Base-by-base conservation (phyloP, 1,140 invertebrate species). In the Latrodectus geometricus region DNA sequence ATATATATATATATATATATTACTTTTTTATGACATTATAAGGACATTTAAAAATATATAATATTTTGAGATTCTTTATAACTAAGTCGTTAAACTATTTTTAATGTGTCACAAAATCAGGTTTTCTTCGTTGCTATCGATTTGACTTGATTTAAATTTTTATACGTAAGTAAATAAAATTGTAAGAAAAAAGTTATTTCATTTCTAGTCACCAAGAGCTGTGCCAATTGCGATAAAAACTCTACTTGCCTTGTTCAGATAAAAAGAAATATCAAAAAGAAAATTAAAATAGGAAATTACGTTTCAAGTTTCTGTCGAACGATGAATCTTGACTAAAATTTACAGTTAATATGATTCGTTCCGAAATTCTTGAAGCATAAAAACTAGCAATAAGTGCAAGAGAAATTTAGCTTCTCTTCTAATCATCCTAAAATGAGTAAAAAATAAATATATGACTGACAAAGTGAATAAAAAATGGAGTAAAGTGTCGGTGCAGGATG, bases 321-420 rank as follows among this genome's bases (percentile, higher is more conserved):
- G 74, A 76, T 14, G 48, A 66, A 76, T 84, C 82, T 74, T 52
- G 52, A 50, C 68, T 68, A 65, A 86, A 72, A 70, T 86, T 72
- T 52, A n/a, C 74, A 86, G 83, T 86, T 86, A 86, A 86, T 86
- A 86, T 77, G 23, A 74, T 54, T 78, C 74, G 49, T 83, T 68
- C 52, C 52, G 21, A 72, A 50, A 84, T 49, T 84, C 49, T 56
- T 20, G 65, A 84, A 76, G 52, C 52, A 68, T 56, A 76, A 70
- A 86, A 86, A 70, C 35, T 49, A 20, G 11, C 15, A 12, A 77
- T 69, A 74, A 84, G 75, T 21, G 65, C 50, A 84, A 76, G 49
- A 83, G 72, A 76, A 84, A 84, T 69, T 75, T 68, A 12, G 61
- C 65, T 76, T 61, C 75, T 61, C 83, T 78, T 77, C 83, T 86